Percentiles rank a stretch among this genome's conserved stretches.
Conservation (phyloP, 2,888 invertebrate species). For the Cryptocheilus praepositus region DNA sequence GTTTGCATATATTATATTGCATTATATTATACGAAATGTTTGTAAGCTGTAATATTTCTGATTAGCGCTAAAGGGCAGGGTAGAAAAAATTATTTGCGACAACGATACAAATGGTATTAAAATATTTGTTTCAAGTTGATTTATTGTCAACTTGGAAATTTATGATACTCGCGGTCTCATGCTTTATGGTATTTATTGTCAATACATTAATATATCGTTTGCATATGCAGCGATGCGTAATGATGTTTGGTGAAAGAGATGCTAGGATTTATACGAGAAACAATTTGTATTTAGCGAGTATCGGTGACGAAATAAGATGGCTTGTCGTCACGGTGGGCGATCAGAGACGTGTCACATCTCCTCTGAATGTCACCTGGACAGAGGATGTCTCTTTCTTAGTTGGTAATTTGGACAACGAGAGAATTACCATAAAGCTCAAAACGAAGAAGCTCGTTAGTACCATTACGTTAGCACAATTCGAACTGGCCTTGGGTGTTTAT, state of each 20-base stretch:
- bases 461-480: conserved; percentile 75
- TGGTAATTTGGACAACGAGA: conserved; percentile 73
- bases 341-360: conserved; percentile 73
- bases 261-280: neutral
- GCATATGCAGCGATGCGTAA: too few species aligned
- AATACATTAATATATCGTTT: too few species aligned
- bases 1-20: too few species aligned
- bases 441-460: conserved; percentile 76
- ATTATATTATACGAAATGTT: too few species aligned
- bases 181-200: too few species aligned
- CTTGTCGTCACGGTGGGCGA: conserved; percentile 74
- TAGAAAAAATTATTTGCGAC: neutral
- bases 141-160: too few species aligned
- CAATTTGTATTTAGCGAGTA: conserved; percentile 35
- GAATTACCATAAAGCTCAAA: conserved; percentile 75
- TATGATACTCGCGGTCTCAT: too few species aligned
- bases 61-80: too few species aligned
- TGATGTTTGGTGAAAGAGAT: too few species aligned
- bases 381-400: conserved; percentile 76
- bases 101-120: neutral
- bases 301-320: conserved; percentile 75
- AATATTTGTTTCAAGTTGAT: neutral
- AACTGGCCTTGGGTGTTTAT: conserved; percentile 74
- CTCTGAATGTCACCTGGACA: conserved; percentile 73
- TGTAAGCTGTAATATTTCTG: too few species aligned